These are phyloP conservation scores for Tenthredo livida DNA, from an alignment of 2,888 invertebrate species.

Conservation along the genomic window DNA sequence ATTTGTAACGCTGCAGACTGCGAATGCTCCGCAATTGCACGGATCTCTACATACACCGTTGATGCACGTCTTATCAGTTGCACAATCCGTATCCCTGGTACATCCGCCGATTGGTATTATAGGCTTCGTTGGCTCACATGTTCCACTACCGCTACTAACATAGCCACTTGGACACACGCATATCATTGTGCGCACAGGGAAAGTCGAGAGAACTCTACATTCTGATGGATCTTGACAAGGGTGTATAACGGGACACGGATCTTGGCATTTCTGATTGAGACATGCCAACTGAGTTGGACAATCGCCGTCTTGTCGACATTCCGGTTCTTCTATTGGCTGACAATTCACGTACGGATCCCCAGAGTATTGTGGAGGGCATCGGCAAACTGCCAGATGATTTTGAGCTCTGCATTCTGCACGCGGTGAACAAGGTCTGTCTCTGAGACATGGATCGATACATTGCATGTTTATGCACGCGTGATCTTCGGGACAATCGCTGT, in stretches of 20 bases:
- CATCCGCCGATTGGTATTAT: constrained; percentile 85
- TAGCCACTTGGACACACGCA: constrained; percentile 95
- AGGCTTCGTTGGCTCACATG: constrained; percentile 87
- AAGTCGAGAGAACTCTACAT: constrained; percentile 89
- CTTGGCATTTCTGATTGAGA: constrained; percentile 89
- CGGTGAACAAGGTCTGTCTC: constrained; percentile 87
- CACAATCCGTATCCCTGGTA: constrained; percentile 88
- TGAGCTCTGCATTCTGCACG: constrained; percentile 90
- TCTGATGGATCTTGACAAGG: constrained; percentile 90
- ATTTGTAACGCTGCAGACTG: constrained; percentile 90
- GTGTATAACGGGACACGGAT: constrained; percentile 88
- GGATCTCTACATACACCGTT: constrained; percentile 90
- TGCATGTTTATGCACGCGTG: constrained; percentile 92
- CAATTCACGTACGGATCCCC: constrained; percentile 93
- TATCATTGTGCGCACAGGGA: constrained; percentile 93
- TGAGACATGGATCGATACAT: constrained; percentile 91
- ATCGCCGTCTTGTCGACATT: constrained; percentile 90
- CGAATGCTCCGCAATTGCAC: constrained; percentile 91
- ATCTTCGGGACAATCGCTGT: constrained; percentile 92
- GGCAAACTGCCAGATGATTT: constrained; percentile 92
- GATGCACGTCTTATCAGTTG: constrained; percentile 88
- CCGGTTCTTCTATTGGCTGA: constrained; percentile 85
- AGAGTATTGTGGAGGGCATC: constrained; percentile 87
- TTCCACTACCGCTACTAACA: constrained; percentile 90
- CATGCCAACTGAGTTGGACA: constrained; percentile 91